Conservation (phyloP, 2,797 vertebrate species). For the Hemibagrus guttatus region DNA sequence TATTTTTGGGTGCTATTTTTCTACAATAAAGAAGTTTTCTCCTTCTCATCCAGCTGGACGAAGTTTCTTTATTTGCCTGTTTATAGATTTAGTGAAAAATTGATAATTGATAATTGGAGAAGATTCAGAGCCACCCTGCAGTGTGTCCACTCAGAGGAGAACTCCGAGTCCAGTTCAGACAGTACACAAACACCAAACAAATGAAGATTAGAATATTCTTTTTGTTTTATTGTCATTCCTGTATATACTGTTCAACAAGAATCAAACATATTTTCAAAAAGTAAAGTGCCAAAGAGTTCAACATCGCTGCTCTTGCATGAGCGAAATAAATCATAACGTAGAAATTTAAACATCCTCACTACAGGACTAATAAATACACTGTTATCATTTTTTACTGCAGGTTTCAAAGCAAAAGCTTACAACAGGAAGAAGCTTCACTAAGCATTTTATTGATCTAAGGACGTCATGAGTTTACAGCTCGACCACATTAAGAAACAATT, state of each 20-base stretch:
- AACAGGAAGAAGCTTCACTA: not conserved
- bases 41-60: no score
- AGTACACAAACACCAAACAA: not conserved
- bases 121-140: no score
- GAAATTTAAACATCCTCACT: not conserved
- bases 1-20: no score
- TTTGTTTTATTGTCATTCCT: not conserved
- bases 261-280: slow-evolving; percentile 17
- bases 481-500: not conserved
- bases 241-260: not conserved
- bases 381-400: not conserved
- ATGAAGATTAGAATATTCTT: not conserved
- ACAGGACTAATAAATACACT: not conserved
- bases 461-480: not conserved
- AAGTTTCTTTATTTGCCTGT: no score
- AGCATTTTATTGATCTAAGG: not conserved
- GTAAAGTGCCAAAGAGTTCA: slow-evolving; percentile 24
- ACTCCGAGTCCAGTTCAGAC: no score
- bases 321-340: no score
- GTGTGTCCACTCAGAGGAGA: no score
- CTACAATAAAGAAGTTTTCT: no score
- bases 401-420: not conserved
- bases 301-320: not conserved
- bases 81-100: no score
- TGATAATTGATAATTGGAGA: no score